phyloP scores from a whole-genome alignment of 2,888 invertebrate genomes.

The Harpalus rufipes region DNA sequence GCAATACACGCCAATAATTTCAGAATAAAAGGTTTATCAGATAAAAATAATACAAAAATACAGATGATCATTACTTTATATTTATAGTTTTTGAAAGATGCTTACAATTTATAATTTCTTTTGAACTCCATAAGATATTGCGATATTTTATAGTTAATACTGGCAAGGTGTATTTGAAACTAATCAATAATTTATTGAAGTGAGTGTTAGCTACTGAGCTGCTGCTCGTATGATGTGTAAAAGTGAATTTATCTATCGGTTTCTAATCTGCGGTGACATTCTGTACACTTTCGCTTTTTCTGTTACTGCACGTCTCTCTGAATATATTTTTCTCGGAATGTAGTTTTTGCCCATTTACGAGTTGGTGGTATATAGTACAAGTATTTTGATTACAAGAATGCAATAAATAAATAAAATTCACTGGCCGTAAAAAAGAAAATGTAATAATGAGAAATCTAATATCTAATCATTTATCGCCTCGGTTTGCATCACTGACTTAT shows the following conservation, averaged over 20 bases:
- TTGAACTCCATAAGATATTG: too few species aligned
- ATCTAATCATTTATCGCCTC: slow-evolving; percentile 19
- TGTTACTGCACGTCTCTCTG: not conserved
- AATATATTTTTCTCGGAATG: not conserved
- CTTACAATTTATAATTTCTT: too few species aligned
- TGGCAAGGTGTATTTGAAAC: too few species aligned
- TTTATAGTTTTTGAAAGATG: too few species aligned
- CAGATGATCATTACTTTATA: too few species aligned
- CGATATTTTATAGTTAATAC: too few species aligned
- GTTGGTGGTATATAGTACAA: not conserved
- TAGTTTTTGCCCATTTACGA: not conserved
- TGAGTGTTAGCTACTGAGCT: too few species aligned
- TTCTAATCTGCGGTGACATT: slow-evolving; percentile 20
- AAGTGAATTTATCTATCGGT: slow-evolving; percentile 11
- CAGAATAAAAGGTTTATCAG: too few species aligned
- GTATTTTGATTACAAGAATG: not conserved
- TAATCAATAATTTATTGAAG: too few species aligned
- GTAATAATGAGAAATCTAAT: slow-evolving; percentile 28
- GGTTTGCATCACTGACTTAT: slow-evolving; percentile 17
- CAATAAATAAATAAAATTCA: slow-evolving; percentile 7
- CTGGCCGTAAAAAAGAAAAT: slow-evolving; percentile 5
- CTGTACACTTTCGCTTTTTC: slow-evolving; percentile 31
- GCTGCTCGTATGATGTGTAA: slow-evolving; percentile 7
- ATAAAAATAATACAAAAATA: too few species aligned
- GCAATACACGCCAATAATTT: too few species aligned